Conservation (phyloP, 2,888 invertebrate species). For the Sericinus montela region DNA sequence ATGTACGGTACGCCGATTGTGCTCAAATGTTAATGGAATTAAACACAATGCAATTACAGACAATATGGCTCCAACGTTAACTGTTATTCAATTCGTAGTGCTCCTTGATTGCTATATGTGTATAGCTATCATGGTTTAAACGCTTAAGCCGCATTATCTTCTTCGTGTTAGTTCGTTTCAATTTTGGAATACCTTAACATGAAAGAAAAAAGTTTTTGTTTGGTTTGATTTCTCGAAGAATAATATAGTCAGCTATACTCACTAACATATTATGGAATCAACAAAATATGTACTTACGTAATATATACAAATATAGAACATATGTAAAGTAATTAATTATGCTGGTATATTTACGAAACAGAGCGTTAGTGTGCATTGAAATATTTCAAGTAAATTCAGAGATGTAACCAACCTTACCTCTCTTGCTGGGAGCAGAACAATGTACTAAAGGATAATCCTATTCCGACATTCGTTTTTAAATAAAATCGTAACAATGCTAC, state of each 20-base stretch:
- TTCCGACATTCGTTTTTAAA: conserved; percentile 8
- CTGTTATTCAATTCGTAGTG: conserved; percentile 30
- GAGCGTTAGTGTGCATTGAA: neutral
- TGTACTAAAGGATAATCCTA: conserved; percentile 18
- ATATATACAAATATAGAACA: neutral
- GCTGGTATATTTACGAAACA: neutral
- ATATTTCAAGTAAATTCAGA: conserved; percentile 15
- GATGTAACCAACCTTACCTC: conserved; percentile 16
- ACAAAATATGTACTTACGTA: too few species aligned
- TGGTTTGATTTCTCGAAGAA: too few species aligned
- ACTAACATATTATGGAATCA: too few species aligned
- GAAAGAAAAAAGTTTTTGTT: too few species aligned
- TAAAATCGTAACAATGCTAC: conserved; percentile 13
- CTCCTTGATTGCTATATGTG: conserved; percentile 25
- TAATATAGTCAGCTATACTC: too few species aligned
- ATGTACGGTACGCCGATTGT: conserved; percentile 34
- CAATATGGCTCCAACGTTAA: conserved; percentile 38
- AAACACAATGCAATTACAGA: conserved; percentile 60
- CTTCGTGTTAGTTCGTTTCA: too few species aligned
- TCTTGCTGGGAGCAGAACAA: conserved; percentile 2
- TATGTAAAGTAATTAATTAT: neutral
- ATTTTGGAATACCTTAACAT: too few species aligned
- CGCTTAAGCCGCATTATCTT: neutral
- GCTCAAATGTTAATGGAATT: conserved; percentile 54
- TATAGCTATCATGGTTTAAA: conserved; percentile 13